A percentile compares a stretch with the other conserved stretches of the same genome.
Conservation (phyloP, 2,888 invertebrate genomes). For the Hypercompe scribonia region DNA sequence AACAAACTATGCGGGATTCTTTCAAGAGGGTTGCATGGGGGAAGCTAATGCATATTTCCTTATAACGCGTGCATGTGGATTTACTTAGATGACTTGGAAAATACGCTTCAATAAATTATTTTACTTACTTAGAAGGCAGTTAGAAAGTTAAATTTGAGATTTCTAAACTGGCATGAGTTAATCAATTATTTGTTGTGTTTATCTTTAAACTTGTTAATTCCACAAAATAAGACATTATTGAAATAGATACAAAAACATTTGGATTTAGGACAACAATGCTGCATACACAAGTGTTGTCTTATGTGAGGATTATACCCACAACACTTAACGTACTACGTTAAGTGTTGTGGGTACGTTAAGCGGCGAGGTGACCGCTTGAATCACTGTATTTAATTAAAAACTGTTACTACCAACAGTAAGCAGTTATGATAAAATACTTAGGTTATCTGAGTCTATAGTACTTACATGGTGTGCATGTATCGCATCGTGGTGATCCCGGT, state of each 20-base stretch:
- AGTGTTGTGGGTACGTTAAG: too few species aligned
- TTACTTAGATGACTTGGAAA: background rate
- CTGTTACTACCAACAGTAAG: background rate
- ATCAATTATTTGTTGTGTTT: background rate
- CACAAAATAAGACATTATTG: too few species aligned
- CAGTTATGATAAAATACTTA: background rate
- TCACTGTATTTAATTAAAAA: background rate
- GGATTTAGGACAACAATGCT: too few species aligned
- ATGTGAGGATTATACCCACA: too few species aligned
- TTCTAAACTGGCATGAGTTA: background rate
- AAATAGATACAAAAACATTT: too few species aligned
- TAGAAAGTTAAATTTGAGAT: background rate
- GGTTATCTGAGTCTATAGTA: constrained; percentile 17
- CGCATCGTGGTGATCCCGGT: constrained; percentile 80
- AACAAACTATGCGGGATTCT: constrained; percentile 59
- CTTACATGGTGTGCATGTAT: constrained; percentile 82
- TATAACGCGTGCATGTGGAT: background rate
- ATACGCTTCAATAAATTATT: background rate
- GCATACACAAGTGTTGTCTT: too few species aligned
- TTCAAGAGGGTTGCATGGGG: constrained; percentile 47
- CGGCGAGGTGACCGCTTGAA: too few species aligned
- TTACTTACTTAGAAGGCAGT: background rate
- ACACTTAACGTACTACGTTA: too few species aligned
- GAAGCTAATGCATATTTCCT: constrained; percentile 36
- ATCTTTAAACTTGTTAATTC: background rate